Percentiles rank a stretch among this genome's conserved stretches.
Evolutionary conservation across 2,113 vertebrate genomes (phyloP).

Genomic region (Sporophila hypoxantha): DNA sequence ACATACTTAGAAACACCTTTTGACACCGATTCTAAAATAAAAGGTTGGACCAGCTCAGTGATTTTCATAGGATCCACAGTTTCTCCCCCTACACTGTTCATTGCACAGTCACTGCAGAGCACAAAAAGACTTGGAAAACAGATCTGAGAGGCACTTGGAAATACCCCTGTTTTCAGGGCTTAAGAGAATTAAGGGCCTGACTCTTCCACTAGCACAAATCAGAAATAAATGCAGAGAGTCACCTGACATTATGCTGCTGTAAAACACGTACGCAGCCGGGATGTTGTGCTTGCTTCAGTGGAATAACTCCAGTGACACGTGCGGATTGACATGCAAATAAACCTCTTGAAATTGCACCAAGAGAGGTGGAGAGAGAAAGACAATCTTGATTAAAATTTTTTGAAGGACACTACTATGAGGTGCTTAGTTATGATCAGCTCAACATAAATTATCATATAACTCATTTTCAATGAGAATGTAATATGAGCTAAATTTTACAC

Average conservation of each 20-base stretch:
- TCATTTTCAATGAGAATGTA: slow-evolving; percentile 53
- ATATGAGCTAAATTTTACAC: slow-evolving; percentile 47
- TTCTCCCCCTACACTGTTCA: background rate
- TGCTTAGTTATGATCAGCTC: slow-evolving; percentile 35
- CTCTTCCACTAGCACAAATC: background rate
- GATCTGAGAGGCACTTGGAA: background rate
- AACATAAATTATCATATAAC: slow-evolving; percentile 43
- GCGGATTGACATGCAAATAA: slow-evolving; percentile 59
- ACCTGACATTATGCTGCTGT: background rate
- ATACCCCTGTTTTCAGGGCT: background rate
- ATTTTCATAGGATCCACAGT: background rate
- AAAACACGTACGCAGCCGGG: background rate
- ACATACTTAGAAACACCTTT: background rate
- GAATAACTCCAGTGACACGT: slow-evolving; percentile 43
- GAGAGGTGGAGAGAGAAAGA: slow-evolving; percentile 46
- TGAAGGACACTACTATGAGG: slow-evolving; percentile 47
- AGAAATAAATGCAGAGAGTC: slow-evolving; percentile 22
- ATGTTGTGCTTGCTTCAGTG: slow-evolving; percentile 5
- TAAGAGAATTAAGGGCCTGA: slow-evolving; percentile 25
- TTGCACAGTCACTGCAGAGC: background rate
- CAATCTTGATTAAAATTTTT: slow-evolving; percentile 59
- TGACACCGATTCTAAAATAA: background rate
- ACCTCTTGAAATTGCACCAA: slow-evolving; percentile 45
- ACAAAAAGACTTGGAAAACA: background rate
- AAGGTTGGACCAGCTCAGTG: background rate